phyloP scores from a whole-genome alignment of 2,113 vertebrate genomes.

The Elanus axillaris region DNA sequence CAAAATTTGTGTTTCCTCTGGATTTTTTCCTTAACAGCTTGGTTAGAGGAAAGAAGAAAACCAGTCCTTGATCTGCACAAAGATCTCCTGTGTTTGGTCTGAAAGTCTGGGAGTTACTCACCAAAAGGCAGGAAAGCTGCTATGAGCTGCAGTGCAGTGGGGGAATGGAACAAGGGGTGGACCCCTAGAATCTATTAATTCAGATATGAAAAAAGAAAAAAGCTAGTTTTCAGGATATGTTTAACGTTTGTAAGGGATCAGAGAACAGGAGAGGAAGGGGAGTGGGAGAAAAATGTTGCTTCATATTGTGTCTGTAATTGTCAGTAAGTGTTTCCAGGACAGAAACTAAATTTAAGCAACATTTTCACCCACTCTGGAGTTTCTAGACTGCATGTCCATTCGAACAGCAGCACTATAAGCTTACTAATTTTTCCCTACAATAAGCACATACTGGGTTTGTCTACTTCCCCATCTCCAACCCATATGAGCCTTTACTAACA shows the following conservation, averaged over 20 bases:
- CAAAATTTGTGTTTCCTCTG: background rate
- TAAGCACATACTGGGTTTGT: background rate
- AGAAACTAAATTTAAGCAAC: background rate
- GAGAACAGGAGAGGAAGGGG: background rate
- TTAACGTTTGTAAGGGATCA: rapidly evolving
- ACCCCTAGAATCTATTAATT: background rate
- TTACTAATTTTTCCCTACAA: background rate
- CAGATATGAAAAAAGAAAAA: background rate
- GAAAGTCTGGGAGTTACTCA: background rate
- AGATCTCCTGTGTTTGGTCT: background rate
- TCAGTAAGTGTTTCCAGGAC: background rate
- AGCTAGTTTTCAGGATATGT: background rate
- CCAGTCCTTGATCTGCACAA: background rate
- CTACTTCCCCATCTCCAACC: background rate
- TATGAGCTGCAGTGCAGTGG: background rate
- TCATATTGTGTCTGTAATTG: background rate
- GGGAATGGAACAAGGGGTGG: background rate
- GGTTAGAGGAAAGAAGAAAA: background rate
- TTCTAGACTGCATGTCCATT: background rate
- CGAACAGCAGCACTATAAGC: slow-evolving; percentile 1
- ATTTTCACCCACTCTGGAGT: background rate
- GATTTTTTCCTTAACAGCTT: background rate
- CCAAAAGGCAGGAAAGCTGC: background rate
- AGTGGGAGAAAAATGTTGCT: slow-evolving; percentile 17
- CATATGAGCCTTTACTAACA: background rate